Evolutionary conservation across 2,113 vertebrate genomes (phyloP).

Genomic region (Syrmaticus mikado): DNA sequence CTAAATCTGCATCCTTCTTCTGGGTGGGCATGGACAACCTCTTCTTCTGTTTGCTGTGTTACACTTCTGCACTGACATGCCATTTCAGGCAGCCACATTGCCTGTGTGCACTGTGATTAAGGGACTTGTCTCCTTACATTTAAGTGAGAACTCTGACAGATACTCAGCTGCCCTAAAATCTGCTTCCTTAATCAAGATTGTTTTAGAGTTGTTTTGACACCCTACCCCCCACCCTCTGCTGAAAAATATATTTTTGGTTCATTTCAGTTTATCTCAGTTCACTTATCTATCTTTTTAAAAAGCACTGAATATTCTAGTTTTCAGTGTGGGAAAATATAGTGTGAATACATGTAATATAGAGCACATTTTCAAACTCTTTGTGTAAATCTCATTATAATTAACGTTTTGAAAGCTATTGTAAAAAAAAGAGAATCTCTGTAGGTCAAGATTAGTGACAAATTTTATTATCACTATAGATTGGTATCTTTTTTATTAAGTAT

Average conservation of each 20-base stretch:
- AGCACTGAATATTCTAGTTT: not conserved
- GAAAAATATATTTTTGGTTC: not conserved
- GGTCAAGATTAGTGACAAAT: slow-evolving; percentile 69
- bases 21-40: not conserved
- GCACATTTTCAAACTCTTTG: not conserved
- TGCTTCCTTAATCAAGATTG: slow-evolving; percentile 14
- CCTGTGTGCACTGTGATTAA: not conserved
- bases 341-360: not conserved
- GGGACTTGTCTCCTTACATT: not conserved
- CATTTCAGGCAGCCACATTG: not conserved
- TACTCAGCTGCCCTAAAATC: not conserved
- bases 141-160: not conserved
- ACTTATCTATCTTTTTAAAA: not conserved
- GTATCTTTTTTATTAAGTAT: slow-evolving; percentile 77
- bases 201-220: not conserved
- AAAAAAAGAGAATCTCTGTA: not conserved
- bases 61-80: not conserved
- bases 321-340: slow-evolving; percentile 12
- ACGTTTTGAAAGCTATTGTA: not conserved
- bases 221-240: not conserved
- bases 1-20: not conserved
- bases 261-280: not conserved
- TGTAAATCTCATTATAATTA: slow-evolving; percentile 32
- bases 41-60: not conserved
- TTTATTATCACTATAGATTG: slow-evolving; percentile 69